Conservation (phyloP, 1,140 invertebrate genomes). For the Choristoneura fumiferana region DNA sequence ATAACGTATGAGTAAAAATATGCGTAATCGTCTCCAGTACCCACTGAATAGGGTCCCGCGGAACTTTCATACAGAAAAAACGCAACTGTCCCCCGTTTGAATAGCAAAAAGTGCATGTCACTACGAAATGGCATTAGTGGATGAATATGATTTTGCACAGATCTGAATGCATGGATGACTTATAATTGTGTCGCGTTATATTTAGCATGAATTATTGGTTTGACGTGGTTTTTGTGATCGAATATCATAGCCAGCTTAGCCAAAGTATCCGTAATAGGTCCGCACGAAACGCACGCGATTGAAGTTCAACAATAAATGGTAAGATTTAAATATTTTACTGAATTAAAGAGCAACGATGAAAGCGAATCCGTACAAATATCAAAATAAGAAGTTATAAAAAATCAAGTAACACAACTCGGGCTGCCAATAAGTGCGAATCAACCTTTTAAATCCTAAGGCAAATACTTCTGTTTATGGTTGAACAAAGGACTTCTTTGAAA, state of each 20-base stretch:
- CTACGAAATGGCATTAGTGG: constrained; percentile 67
- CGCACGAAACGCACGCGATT: too few relatives aligned
- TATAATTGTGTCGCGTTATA: constrained; percentile 73
- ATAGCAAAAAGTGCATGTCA: constrained; percentile 77
- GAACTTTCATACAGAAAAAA: constrained; percentile 65
- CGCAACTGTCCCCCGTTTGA: constrained; percentile 71
- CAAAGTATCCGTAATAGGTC: background rate
- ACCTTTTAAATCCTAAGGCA: constrained; percentile 7
- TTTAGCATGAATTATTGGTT: constrained; percentile 77
- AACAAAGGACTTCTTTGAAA: constrained; percentile 18
- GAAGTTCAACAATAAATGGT: too few relatives aligned
- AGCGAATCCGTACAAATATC: background rate
- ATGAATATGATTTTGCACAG: constrained; percentile 71
- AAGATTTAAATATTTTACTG: background rate
- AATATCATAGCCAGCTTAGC: background rate
- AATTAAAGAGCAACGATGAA: background rate
- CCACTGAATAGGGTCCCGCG: constrained; percentile 34
- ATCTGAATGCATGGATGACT: constrained; percentile 72
- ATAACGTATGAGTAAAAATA: constrained; percentile 73
- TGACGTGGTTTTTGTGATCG: constrained; percentile 55
- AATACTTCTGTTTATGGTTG: constrained; percentile 13
- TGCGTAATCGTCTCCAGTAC: constrained; percentile 62
- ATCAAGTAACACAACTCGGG: background rate
- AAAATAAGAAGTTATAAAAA: background rate
- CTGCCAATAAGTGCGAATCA: constrained; percentile 7